A percentile compares a stretch with the other conserved stretches of the same genome.
Evolutionary conservation across 2,888 invertebrate genomes (phyloP).

Genomic region (Lottia scabra): DNA sequence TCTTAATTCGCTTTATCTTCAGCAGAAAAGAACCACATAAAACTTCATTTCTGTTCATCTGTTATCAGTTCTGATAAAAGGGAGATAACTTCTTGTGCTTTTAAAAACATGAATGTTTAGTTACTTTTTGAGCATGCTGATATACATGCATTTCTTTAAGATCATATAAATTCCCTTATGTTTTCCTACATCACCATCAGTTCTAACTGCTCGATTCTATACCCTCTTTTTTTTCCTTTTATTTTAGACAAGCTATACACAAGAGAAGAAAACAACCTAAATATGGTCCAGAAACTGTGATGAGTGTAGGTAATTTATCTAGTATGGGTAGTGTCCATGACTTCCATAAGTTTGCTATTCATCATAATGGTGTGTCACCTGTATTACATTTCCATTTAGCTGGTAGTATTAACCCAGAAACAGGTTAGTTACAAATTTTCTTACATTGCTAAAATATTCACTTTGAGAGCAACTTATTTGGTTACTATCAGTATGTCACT

Average conservation of each 20-base stretch:
- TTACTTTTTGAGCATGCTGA: no score
- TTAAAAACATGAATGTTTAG: no score
- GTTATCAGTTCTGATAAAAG: no score
- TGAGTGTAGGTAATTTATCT: constrained; percentile 50
- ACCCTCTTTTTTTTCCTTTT: not conserved
- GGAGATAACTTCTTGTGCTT: no score
- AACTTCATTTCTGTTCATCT: no score
- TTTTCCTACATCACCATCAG: no score
- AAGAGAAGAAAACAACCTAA: constrained; percentile 56
- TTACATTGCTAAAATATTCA: not conserved
- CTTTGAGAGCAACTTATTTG: no score
- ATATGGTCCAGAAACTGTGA: constrained; percentile 53
- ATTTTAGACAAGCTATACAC: constrained; percentile 59
- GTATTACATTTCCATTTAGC: constrained; percentile 97
- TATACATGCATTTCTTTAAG: no score
- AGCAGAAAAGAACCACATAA: no score
- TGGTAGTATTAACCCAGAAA: constrained; percentile 71
- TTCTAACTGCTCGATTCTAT: not conserved
- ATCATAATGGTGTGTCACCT: constrained; percentile 80
- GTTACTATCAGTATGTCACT: no score
- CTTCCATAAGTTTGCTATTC: constrained; percentile 89
- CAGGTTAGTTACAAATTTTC: constrained; percentile 48
- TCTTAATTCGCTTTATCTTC: no score
- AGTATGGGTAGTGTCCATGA: constrained; percentile 91
- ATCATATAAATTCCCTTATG: no score